Percentiles rank a stretch among this genome's conserved stretches.
Evolutionary conservation across 1,140 invertebrate genomes (phyloP).

Genomic region (Theocolax elegans): DNA sequence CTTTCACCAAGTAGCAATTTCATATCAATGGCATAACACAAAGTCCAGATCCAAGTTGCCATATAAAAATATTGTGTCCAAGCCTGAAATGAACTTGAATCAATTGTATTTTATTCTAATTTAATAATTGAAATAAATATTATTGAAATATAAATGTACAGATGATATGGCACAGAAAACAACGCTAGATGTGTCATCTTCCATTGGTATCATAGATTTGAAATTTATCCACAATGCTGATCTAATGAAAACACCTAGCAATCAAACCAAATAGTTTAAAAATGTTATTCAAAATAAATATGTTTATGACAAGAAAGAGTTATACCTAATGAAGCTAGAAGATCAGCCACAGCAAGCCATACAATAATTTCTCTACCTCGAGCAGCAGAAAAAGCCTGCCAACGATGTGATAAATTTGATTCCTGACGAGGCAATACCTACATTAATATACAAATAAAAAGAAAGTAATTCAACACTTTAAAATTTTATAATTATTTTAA

Average conservation of each 20-base stretch:
- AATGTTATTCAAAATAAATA: no score
- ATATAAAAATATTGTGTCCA: conserved; percentile 89
- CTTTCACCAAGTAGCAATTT: conserved; percentile 74
- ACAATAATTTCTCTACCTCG: conserved; percentile 78
- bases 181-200: conserved; percentile 74
- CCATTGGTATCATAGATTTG: conserved; percentile 73
- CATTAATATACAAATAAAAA: no score
- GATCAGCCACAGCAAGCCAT: conserved; percentile 82
- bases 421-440: conserved; percentile 69
- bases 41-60: conserved; percentile 85
- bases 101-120: not conserved
- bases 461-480: no score
- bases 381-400: conserved; percentile 69
- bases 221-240: conserved; percentile 77
- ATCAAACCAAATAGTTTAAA: not conserved
- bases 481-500: no score
- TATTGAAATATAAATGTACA: no score
- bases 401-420: conserved; percentile 60
- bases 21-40: conserved; percentile 85
- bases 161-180: conserved; percentile 79
- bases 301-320: no score
- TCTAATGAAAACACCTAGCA: conserved; percentile 76
- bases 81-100: conserved; percentile 69
- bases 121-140: no score
- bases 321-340: conserved; percentile 80